Evolutionary conservation across 2,113 vertebrate species (phyloP), one percentile per base, ranked within the genome.

Genomic region (Hemicordylus capensis): DNA sequence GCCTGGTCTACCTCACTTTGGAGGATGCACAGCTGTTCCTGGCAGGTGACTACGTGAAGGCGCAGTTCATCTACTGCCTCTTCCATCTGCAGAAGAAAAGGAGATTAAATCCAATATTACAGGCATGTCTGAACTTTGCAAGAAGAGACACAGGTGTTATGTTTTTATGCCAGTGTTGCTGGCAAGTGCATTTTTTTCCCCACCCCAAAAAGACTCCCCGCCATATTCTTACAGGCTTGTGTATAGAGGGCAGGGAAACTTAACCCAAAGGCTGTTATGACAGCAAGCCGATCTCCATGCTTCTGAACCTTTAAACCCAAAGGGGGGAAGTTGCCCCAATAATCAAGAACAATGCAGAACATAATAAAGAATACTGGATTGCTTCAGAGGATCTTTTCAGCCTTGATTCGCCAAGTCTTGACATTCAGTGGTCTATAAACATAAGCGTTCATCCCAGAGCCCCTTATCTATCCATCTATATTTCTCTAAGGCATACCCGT

Each of bases 1-100:
- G 0, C 1, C 1, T 31, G 48, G 0, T 0, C 0, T 8, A 88
- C 56, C 19, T 88, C 12, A 0, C 28, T 78, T 0, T 11, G 20
- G 73, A 93, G 84, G 46, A 3, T 0, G 0, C 0, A 5, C 11
- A 92, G 74, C 84, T 87, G 78, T 63, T 59, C 9, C 84, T 84
- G 84, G 26, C 80, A 59, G 9, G 0, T 1, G 6, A 24, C 59
- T 81, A 80, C 63, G 20, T 15, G 86, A 42, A 59, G 5, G 26
- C 0, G 2, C 22, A 90, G 85, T 66, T 89, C 7, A 0, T 2
- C 51, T 17, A 15, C n/a, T 79, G 89, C 0, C 8, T 0, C 2
- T 72, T 0, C 0, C 37, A 72, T 37, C 90, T 91, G 78, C 7
- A 9, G 54, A 67, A 48, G 28, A 44, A 0, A 26, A 44, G 76